A percentile compares a stretch with the other conserved stretches of the same genome.
These are phyloP conservation scores for Macrotrachela quadricornifera DNA, from an alignment of 1,140 invertebrate species.

Conservation along the genomic window DNA sequence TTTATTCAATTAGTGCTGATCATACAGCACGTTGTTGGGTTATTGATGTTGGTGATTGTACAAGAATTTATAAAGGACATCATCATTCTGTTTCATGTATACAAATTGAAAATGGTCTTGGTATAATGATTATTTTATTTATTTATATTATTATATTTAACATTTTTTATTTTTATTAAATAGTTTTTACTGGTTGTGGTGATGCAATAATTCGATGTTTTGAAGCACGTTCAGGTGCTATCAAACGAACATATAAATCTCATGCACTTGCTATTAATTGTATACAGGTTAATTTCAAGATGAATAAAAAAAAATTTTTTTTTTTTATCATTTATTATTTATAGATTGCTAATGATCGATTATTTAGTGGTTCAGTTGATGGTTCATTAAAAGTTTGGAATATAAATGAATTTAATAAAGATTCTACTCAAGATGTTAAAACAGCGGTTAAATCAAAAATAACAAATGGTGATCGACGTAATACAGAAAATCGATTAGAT, in stretches of 20 bases:
- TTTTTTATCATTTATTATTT: background rate
- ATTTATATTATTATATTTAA: background rate
- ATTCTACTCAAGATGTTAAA: slow-evolving; percentile 11
- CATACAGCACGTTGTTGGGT: slow-evolving; percentile 36
- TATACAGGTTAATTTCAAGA: slow-evolving; percentile 23
- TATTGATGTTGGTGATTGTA: slow-evolving; percentile 37
- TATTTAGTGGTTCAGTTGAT: slow-evolving; percentile 31
- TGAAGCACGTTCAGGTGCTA: slow-evolving; percentile 34
- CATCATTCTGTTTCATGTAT: slow-evolving; percentile 32
- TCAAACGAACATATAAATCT: slow-evolving; percentile 27
- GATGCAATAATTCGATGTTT: slow-evolving; percentile 27
- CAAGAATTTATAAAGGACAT: slow-evolving; percentile 33
- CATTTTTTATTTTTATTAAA: slow-evolving; percentile 1
- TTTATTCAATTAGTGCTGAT: slow-evolving; percentile 36
- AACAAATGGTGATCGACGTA: background rate
- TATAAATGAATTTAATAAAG: slow-evolving; percentile 11
- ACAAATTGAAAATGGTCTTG: slow-evolving; percentile 31
- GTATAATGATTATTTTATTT: slow-evolving; percentile 21
- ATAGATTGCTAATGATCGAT: slow-evolving; percentile 21
- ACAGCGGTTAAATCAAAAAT: background rate
- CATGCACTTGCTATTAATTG: slow-evolving; percentile 29
- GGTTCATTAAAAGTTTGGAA: slow-evolving; percentile 30
- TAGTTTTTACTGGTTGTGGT: slow-evolving; percentile 35
- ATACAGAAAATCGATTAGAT: background rate
- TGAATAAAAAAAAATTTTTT: too few relatives aligned